Conservation (phyloP, 2,113 vertebrate species). For the Plestiodon gilberti region DNA sequence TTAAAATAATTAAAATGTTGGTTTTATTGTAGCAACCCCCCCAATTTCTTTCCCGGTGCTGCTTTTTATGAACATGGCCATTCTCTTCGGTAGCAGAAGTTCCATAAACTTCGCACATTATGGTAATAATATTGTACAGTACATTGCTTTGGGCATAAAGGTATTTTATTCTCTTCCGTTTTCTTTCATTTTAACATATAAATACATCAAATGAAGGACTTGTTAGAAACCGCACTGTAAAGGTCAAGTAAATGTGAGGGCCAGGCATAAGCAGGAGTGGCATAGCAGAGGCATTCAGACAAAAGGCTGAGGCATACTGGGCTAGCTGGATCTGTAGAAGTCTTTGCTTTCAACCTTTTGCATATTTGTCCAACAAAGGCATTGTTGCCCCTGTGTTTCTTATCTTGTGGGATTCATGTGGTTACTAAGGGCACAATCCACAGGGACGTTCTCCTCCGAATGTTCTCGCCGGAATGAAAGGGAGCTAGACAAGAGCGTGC, state of each 20-base stretch:
- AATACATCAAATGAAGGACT: slow-evolving; percentile 51
- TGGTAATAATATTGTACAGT: slow-evolving; percentile 58
- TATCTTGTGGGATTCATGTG: not conserved
- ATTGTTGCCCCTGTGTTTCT: not conserved
- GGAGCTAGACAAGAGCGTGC: not conserved
- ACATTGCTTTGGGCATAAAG: slow-evolving; percentile 60
- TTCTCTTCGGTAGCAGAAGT: slow-evolving; percentile 51
- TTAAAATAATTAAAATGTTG: slow-evolving; percentile 5
- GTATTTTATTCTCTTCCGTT: slow-evolving; percentile 64
- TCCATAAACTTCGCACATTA: slow-evolving; percentile 61
- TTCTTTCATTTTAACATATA: slow-evolving; percentile 63
- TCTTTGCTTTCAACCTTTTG: not conserved
- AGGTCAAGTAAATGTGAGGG: slow-evolving; percentile 36
- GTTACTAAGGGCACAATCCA: not conserved
- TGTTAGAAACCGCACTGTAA: slow-evolving; percentile 37
- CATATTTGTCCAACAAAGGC: not conserved
- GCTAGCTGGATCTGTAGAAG: not conserved
- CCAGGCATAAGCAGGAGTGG: slow-evolving; percentile 21
- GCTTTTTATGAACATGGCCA: slow-evolving; percentile 50
- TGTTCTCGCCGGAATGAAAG: not conserved
- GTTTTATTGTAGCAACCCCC: slow-evolving; percentile 20
- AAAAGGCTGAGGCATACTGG: not conserved
- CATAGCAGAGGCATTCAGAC: not conserved
- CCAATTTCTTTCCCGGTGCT: slow-evolving; percentile 36
- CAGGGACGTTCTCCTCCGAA: not conserved